A percentile compares a stretch with the other conserved stretches of the same genome.
Evolutionary conservation across 2,888 invertebrate genomes (phyloP).

Genomic region (Oxytorus armatus): DNA sequence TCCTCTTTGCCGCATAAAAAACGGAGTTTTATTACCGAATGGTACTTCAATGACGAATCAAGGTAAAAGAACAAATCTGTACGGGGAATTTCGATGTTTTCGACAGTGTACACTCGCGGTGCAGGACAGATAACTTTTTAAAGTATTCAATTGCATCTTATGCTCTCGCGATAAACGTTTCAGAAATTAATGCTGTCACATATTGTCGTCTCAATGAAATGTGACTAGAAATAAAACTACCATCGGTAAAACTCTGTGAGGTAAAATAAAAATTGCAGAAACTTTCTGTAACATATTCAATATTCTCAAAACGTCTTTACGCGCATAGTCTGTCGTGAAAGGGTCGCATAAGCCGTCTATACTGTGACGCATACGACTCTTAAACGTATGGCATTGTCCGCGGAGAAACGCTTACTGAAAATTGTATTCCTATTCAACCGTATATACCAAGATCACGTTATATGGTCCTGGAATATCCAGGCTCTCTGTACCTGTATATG

Average conservation of each 20-base stretch:
- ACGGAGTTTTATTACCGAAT: constrained; percentile 14
- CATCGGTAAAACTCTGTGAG: neutral
- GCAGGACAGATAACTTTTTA: constrained; percentile 23
- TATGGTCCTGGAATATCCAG: neutral
- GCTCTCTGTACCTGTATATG: neutral
- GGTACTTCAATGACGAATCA: constrained; percentile 23
- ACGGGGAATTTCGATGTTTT: constrained; percentile 2
- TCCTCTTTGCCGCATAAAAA: constrained; percentile 2
- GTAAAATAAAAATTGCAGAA: neutral
- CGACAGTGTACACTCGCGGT: neutral
- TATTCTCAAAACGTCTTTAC: too few relatives aligned
- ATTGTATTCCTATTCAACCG: neutral
- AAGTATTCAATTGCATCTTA: constrained; percentile 18
- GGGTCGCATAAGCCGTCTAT: too few relatives aligned
- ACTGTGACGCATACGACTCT: too few relatives aligned
- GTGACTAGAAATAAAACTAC: neutral
- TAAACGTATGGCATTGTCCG: neutral
- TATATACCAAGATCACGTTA: neutral
- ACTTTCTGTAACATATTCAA: too few relatives aligned
- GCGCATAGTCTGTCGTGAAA: too few relatives aligned
- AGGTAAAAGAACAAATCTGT: constrained; percentile 8
- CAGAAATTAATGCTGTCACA: neutral
- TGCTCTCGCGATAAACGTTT: constrained; percentile 24
- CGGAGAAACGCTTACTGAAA: neutral
- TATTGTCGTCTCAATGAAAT: constrained; percentile 5